Percentiles rank a stretch among this genome's conserved stretches.
phyloP scores from a whole-genome alignment of 2,113 vertebrate species.

The Phalacrocorax carbo region DNA sequence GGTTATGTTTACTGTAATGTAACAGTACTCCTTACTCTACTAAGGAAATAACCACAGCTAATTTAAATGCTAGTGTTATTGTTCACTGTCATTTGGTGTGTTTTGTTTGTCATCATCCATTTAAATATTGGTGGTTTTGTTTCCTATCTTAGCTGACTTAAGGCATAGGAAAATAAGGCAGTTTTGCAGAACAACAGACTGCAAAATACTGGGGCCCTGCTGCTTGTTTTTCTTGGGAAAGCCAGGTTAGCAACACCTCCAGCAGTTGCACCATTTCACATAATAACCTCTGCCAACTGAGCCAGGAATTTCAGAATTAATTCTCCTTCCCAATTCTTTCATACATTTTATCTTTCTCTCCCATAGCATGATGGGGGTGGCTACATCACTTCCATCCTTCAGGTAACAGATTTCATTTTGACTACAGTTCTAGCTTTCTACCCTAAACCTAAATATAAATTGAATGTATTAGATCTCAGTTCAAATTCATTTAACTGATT shows the following conservation, averaged over 20 bases:
- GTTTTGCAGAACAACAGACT: not conserved
- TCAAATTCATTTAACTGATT: not conserved
- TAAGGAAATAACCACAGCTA: not conserved
- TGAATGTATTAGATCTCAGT: not conserved
- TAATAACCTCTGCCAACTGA: not conserved
- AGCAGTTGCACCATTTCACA: not conserved
- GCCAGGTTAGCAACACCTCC: not conserved
- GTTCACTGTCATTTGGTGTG: not conserved
- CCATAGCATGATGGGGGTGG: not conserved
- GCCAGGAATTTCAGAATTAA: not conserved
- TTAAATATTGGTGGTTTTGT: not conserved
- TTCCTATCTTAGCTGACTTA: not conserved
- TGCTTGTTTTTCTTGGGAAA: not conserved
- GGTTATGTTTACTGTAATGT: not conserved
- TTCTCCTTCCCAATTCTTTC: not conserved
- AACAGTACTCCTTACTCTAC: not conserved
- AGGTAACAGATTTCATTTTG: not conserved
- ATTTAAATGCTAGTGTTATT: not conserved
- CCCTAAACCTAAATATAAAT: not conserved
- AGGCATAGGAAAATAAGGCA: not conserved
- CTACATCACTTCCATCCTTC: not conserved
- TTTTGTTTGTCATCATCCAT: not conserved
- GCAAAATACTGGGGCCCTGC: not conserved
- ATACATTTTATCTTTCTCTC: not conserved
- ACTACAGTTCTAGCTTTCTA: not conserved